These are phyloP conservation scores for Dioctria linearis DNA, from an alignment of 2,888 invertebrate species.

Conservation along the genomic window DNA sequence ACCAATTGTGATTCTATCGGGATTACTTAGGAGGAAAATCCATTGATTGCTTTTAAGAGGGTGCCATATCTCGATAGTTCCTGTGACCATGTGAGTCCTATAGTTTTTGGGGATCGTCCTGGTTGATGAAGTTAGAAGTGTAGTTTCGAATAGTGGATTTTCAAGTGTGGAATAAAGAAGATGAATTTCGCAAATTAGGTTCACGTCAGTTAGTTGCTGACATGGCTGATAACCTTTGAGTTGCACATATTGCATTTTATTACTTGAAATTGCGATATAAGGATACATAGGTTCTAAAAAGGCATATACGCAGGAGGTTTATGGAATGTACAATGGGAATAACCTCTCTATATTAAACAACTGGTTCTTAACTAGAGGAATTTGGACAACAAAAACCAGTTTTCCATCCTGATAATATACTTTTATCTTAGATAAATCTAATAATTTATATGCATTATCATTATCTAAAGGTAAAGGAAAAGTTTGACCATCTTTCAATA, in stretches of 20 bases:
- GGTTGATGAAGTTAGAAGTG: background rate
- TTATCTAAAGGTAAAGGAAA: background rate
- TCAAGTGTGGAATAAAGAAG: background rate
- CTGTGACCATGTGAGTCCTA: conserved; percentile 7
- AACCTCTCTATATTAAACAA: background rate
- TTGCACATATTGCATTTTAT: too few relatives aligned
- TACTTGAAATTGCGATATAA: background rate
- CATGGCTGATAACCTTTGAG: background rate
- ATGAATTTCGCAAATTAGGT: background rate
- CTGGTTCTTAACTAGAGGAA: background rate
- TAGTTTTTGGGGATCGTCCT: background rate
- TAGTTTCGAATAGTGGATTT: background rate
- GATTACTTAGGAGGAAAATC: conserved; percentile 42
- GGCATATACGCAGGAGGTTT: background rate
- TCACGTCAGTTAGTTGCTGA: background rate
- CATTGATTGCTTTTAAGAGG: conserved; percentile 32
- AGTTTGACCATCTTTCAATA: background rate
- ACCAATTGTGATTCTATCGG: conserved; percentile 27
- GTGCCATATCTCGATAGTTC: conserved; percentile 18
- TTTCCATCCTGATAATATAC: background rate
- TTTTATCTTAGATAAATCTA: background rate
- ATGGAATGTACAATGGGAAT: background rate
- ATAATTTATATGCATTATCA: conserved; percentile 6
- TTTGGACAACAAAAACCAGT: background rate
- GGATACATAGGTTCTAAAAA: background rate